These are phyloP conservation scores for Stenurella melanura DNA, from an alignment of 2,888 invertebrate genomes.

Conservation along the genomic window DNA sequence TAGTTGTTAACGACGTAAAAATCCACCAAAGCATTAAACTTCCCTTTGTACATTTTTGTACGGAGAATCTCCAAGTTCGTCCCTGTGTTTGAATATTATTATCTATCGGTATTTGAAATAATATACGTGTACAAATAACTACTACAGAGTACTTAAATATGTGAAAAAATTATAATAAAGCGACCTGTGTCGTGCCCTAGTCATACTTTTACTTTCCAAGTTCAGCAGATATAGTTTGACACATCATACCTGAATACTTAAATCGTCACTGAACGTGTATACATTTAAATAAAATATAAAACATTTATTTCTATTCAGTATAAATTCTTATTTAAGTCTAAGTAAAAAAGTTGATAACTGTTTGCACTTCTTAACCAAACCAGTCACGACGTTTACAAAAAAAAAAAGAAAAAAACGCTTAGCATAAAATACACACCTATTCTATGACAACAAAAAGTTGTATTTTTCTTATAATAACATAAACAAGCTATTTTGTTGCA, in stretches of 20 bases:
- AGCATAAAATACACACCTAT: not conserved
- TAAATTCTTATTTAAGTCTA: not conserved
- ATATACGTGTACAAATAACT: not conserved
- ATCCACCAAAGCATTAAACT: no score
- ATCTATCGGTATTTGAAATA: not conserved
- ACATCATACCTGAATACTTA: not conserved
- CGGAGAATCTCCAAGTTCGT: not conserved
- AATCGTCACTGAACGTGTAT: not conserved
- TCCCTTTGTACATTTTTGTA: not conserved
- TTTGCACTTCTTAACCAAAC: no score
- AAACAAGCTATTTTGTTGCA: constrained; percentile 42
- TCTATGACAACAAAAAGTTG: constrained; percentile 1
- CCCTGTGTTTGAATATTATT: not conserved
- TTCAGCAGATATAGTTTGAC: not conserved
- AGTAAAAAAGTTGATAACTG: not conserved
- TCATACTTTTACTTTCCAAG: constrained; percentile 7
- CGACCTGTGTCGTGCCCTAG: not conserved
- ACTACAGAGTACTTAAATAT: not conserved
- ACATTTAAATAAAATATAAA: constrained; percentile 9
- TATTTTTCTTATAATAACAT: constrained; percentile 15
- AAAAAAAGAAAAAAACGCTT: no score
- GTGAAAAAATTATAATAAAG: not conserved
- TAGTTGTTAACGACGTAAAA: no score
- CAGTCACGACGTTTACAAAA: no score
- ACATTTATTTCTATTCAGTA: constrained; percentile 10